Evolutionary conservation across 2,797 vertebrate species (phyloP), one percentile per base, ranked within the genome.

Genomic region (Euphonia xanthogaster): DNA sequence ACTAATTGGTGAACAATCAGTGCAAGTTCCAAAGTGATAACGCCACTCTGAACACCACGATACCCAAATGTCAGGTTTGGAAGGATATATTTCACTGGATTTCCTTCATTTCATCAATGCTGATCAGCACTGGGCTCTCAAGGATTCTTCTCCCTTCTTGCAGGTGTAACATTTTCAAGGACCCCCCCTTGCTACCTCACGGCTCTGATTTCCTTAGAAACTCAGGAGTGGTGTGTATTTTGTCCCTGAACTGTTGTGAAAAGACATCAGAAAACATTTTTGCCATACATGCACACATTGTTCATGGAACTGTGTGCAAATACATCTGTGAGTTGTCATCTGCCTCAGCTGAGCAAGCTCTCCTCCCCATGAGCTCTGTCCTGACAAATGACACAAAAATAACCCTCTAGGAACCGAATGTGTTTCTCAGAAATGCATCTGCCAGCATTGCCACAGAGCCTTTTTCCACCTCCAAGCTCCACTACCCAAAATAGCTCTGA

Each of bases 381-480:
- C 84, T 75, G 81, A 73, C 35, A 66, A 62, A 70, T 16, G 23
- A 51, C 75, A 79, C 35, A 44, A 70, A 90, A 90, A 39, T 7
- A 70, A 65, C 44, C 31, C 20, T 44, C 31, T 31, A 78, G 66
- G 82, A 70, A 76, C 35, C 3, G 2, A 86, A 68, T 24, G 62
- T 10, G 23, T 10, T 92, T 92, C 88, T 86, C 76, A 90, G 90
- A 94, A 95, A 72, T 35, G 31, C 76, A 47, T 47, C 51, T 16
- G 51, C 62, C 70, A 54, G 45, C 22, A 70, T 75, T 65, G 51
- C 88, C 91, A 86, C 65, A 83, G 74, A 81, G 76, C 18, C 28
- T 65, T 93, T 93, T 93, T 94, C 90, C 86, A 86, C 58, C 87
- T 88, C 67, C 75, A 55, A 55, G 70, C 53, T 89, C 68, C 51